Conservation (phyloP, 2,888 invertebrate species). For the Aromia moschata region DNA sequence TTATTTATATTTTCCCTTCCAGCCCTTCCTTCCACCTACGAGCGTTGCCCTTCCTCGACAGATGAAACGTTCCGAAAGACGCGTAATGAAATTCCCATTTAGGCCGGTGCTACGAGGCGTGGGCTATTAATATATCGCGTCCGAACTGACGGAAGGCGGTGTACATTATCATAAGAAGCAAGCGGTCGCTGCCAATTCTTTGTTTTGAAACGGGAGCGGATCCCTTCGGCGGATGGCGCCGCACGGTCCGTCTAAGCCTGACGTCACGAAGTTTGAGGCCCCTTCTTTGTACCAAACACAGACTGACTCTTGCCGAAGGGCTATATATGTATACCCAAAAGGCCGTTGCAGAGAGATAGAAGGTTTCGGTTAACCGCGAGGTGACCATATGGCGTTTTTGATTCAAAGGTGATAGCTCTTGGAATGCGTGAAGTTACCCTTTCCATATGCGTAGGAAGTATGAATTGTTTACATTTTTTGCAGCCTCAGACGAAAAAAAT, state of each 20-base stretch:
- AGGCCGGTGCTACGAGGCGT: slow-evolving; percentile 14
- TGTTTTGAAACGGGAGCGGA: slow-evolving; percentile 46
- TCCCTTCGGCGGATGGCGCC: slow-evolving; percentile 43
- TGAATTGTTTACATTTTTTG: no score
- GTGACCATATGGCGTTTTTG: no score
- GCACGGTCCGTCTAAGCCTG: slow-evolving; percentile 43
- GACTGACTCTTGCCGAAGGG: slow-evolving; percentile 22
- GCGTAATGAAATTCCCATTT: background rate
- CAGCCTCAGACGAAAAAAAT: no score
- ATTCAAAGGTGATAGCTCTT: no score
- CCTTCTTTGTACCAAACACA: slow-evolving; percentile 39
- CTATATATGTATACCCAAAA: no score
- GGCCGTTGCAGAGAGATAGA: no score
- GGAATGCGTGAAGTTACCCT: no score
- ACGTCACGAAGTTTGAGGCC: slow-evolving; percentile 39
- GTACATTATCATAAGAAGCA: slow-evolving; percentile 40
- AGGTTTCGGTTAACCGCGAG: no score
- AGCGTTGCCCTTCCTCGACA: background rate
- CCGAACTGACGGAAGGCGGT: slow-evolving; percentile 33
- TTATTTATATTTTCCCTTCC: slow-evolving; percentile 8
- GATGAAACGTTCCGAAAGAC: background rate
- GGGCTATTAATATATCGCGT: slow-evolving; percentile 37
- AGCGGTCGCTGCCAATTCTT: slow-evolving; percentile 42
- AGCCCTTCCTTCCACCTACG: background rate
- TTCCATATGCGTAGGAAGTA: no score